These are phyloP conservation scores for Columba livia DNA, from an alignment of 2,113 vertebrate species.

Conservation along the genomic window DNA sequence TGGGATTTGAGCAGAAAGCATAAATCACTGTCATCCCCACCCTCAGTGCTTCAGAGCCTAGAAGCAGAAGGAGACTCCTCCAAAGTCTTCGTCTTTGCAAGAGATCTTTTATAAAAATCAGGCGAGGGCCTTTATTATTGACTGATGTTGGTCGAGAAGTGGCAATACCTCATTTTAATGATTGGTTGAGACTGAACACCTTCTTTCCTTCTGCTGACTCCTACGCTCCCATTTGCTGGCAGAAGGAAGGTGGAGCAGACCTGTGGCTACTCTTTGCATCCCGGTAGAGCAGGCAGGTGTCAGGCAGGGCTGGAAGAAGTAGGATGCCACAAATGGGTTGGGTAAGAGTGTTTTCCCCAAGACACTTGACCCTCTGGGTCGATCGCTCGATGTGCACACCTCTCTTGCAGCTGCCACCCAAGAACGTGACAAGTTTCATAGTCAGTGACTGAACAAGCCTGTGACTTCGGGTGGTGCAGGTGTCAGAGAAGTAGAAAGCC, in stretches of 20 bases:
- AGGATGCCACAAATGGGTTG: neutral
- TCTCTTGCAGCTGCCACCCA: neutral
- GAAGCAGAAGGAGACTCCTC: neutral
- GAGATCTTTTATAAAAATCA: neutral
- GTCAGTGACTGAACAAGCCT: neutral
- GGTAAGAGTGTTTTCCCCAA: neutral
- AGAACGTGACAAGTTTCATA: neutral
- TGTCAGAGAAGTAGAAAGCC: neutral
- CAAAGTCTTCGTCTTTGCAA: neutral
- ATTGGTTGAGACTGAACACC: neutral
- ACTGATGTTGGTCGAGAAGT: neutral
- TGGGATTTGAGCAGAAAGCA: neutral
- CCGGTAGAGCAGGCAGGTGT: neutral
- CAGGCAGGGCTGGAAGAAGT: neutral
- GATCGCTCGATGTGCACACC: accelerated
- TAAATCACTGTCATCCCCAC: neutral
- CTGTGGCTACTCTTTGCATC: accelerated
- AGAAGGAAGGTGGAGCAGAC: neutral
- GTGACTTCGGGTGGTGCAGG: neutral
- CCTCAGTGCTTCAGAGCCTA: neutral
- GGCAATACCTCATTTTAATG: neutral
- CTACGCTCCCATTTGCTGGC: neutral
- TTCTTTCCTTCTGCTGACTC: neutral
- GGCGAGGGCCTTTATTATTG: neutral
- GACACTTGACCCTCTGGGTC: neutral